These are phyloP conservation scores for Drosophila putrida DNA, from an alignment of 2,888 invertebrate species.

Conservation along the genomic window DNA sequence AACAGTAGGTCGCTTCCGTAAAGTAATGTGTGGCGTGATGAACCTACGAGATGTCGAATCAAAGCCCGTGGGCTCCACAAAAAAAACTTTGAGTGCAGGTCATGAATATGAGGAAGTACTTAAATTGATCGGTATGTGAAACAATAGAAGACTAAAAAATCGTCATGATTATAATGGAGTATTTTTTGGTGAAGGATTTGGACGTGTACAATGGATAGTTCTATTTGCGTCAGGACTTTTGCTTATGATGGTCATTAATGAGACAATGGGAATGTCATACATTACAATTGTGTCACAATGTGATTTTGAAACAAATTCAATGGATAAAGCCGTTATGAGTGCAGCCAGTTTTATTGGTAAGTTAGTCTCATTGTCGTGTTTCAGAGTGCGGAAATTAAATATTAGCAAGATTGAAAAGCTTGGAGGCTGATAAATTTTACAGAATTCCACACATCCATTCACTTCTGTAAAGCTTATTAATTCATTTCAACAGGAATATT, in stretches of 20 bases:
- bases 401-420: not conserved
- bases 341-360: conserved; percentile 89
- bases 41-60: conserved; percentile 45
- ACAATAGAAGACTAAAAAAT: not conserved
- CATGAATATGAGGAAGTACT: conserved; percentile 78
- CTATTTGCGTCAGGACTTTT: conserved; percentile 88
- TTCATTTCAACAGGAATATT: conserved; percentile 85
- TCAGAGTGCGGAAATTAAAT: not conserved
- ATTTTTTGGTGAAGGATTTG: conserved; percentile 87
- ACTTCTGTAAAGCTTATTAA: not conserved
- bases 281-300: conserved; percentile 90
- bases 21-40: conserved; percentile 22
- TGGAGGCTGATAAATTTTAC: no score
- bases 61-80: conserved; percentile 9
- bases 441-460: not conserved
- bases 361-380: conserved; percentile 19
- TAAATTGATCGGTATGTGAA: conserved; percentile 68
- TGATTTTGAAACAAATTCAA: conserved; percentile 87
- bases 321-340: conserved; percentile 88
- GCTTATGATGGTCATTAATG: conserved; percentile 89
- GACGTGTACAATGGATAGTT: conserved; percentile 88
- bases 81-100: conserved; percentile 20
- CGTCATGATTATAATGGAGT: not conserved
- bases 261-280: conserved; percentile 89
- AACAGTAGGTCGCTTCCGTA: conserved; percentile 11